Conservation (phyloP, 2,797 vertebrate genomes). For the Lacerta agilis region DNA sequence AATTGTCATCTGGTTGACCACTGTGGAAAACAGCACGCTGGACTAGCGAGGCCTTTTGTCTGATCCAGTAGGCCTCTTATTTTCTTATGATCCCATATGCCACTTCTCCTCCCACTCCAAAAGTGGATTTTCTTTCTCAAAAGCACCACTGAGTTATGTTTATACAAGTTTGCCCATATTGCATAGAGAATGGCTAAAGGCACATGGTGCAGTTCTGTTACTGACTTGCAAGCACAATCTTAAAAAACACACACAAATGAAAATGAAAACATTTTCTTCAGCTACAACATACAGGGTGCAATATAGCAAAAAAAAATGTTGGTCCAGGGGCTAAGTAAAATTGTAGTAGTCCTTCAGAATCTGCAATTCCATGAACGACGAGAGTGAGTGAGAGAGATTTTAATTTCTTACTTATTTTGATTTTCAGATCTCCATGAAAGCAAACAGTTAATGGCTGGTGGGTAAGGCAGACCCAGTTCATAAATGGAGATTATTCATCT, state of each 20-base stretch:
- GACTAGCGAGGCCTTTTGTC: neutral
- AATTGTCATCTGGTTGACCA: neutral
- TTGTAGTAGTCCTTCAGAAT: neutral
- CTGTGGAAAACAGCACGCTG: neutral
- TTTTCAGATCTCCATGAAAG: neutral
- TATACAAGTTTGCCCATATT: neutral
- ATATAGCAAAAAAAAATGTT: neutral
- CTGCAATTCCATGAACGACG: neutral
- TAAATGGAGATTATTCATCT: slow-evolving; percentile 40
- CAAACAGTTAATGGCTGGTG: neutral
- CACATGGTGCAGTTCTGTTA: neutral
- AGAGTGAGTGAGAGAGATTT: neutral
- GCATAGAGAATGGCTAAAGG: neutral
- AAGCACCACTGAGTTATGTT: neutral
- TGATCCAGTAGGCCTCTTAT: neutral
- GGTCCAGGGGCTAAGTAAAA: neutral
- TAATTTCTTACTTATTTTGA: slow-evolving; percentile 19
- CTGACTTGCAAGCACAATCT: neutral
- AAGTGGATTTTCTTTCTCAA: slow-evolving; percentile 3
- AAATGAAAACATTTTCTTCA: too few species aligned
- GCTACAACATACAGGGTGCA: neutral
- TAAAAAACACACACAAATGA: too few species aligned
- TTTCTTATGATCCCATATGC: neutral
- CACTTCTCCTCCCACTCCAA: neutral
- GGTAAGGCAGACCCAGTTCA: neutral